phyloP scores from a whole-genome alignment of 2,113 vertebrate genomes.

The Notothenia coriiceps region DNA sequence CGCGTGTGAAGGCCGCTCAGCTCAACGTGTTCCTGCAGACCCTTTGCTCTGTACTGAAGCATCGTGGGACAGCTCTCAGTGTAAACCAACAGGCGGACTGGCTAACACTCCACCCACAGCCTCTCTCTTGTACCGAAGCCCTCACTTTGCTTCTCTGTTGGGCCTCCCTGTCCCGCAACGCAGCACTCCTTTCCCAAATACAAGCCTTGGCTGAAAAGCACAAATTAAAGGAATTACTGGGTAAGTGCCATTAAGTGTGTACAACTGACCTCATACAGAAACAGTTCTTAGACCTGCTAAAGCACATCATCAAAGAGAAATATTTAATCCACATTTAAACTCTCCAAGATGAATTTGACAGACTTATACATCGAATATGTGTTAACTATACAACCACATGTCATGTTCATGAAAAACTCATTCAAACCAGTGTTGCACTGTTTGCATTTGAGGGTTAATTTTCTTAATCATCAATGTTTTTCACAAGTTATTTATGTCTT shows the following conservation, averaged over 20 bases:
- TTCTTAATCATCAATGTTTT: not conserved
- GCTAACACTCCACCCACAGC: slow-evolving; percentile 76
- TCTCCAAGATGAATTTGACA: not conserved
- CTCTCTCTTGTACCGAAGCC: slow-evolving; percentile 83
- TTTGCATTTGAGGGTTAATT: not conserved
- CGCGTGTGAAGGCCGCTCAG: slow-evolving; percentile 75
- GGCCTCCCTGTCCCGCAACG: slow-evolving; percentile 81
- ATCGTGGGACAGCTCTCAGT: slow-evolving; percentile 75
- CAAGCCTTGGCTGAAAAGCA: slow-evolving; percentile 81
- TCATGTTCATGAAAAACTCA: not conserved
- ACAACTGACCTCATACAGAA: not conserved
- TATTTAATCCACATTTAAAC: not conserved
- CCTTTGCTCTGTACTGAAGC: slow-evolving; percentile 86
- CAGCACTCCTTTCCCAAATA: slow-evolving; percentile 81
- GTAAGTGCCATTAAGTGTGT: slow-evolving; percentile 82
- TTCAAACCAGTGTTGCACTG: not conserved
- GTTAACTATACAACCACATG: not conserved
- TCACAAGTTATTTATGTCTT: not conserved
- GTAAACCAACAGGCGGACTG: slow-evolving; percentile 77
- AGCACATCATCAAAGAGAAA: not conserved
- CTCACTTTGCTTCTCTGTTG: slow-evolving; percentile 89
- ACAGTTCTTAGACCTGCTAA: not conserved
- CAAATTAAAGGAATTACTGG: slow-evolving; percentile 83
- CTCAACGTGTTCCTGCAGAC: slow-evolving; percentile 84
- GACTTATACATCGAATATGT: not conserved